phyloP scores from a whole-genome alignment of 2,888 invertebrate genomes.

The Villa cingulata region DNA sequence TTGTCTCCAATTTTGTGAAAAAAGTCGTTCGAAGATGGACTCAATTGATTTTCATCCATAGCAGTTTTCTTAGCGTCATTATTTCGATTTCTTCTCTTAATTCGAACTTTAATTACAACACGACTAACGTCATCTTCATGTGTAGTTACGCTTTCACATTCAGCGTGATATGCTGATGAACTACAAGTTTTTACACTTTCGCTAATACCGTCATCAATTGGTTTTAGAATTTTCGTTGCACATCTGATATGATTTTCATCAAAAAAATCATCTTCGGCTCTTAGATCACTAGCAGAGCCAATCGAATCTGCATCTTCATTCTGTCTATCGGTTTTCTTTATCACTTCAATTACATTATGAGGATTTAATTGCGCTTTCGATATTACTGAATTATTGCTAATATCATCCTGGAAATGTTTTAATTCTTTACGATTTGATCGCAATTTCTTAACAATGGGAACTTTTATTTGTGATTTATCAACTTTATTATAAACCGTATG shows the following conservation, averaged over 20 bases:
- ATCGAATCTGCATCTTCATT: conserved; percentile 53
- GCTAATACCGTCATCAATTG: conserved; percentile 41
- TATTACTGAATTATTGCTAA: neutral
- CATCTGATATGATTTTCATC: conserved; percentile 32
- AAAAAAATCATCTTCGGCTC: conserved; percentile 40
- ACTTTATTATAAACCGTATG: conserved; percentile 42
- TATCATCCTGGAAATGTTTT: conserved; percentile 17
- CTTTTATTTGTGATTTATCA: conserved; percentile 32
- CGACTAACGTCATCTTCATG: conserved; percentile 45
- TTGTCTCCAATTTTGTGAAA: conserved; percentile 64
- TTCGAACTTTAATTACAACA: conserved; percentile 39
- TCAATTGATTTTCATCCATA: conserved; percentile 41
- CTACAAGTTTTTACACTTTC: conserved; percentile 52
- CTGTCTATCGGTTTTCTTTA: conserved; percentile 18
- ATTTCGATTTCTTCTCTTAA: conserved; percentile 35
- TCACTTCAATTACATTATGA: conserved; percentile 22
- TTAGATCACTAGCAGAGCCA: conserved; percentile 56
- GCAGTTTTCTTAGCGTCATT: conserved; percentile 20
- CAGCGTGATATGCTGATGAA: conserved; percentile 57
- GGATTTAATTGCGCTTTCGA: neutral
- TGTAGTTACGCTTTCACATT: conserved; percentile 54
- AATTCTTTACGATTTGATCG: conserved; percentile 32
- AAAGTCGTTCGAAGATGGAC: conserved; percentile 40
- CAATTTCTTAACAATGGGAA: conserved; percentile 37
- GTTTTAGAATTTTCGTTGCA: conserved; percentile 15